Percentiles rank a stretch among this genome's conserved stretches.
These are phyloP conservation scores for Andrena camellia DNA, from an alignment of 2,888 invertebrate species.

Conservation along the genomic window DNA sequence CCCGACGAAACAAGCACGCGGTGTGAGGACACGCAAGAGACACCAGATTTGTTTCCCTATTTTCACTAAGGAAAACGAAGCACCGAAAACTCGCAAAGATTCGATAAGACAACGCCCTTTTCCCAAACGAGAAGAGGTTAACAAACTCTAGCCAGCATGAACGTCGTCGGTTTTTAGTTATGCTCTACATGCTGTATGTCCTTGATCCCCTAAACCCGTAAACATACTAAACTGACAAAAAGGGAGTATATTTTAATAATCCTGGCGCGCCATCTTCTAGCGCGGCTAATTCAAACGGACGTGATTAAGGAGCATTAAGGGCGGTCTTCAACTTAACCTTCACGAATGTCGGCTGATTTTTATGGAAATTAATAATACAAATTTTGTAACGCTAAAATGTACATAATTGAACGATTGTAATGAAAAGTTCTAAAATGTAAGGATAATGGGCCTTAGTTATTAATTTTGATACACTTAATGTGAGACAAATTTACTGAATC, in stretches of 20 bases:
- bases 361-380: neutral
- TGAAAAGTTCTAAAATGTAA: too few species aligned
- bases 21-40: neutral
- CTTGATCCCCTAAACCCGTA: conserved; percentile 46
- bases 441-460: neutral
- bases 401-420: neutral
- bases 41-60: neutral
- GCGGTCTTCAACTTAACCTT: neutral
- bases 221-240: conserved; percentile 18
- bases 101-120: conserved; percentile 54
- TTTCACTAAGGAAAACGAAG: conserved; percentile 1
- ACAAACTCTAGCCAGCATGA: neutral
- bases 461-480: neutral
- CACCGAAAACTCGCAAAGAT: neutral
- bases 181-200: conserved; percentile 1
- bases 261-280: conserved; percentile 17
- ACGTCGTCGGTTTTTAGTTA: neutral
- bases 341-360: neutral
- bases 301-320: neutral
- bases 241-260: conserved; percentile 18
- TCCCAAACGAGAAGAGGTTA: neutral
- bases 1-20: conserved; percentile 12
- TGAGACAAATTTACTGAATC: neutral
- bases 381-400: neutral
- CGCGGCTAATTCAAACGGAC: conserved; percentile 38